Evolutionary conservation across 2,797 vertebrate species (phyloP).

Genomic region (Xyrichtys novacula): DNA sequence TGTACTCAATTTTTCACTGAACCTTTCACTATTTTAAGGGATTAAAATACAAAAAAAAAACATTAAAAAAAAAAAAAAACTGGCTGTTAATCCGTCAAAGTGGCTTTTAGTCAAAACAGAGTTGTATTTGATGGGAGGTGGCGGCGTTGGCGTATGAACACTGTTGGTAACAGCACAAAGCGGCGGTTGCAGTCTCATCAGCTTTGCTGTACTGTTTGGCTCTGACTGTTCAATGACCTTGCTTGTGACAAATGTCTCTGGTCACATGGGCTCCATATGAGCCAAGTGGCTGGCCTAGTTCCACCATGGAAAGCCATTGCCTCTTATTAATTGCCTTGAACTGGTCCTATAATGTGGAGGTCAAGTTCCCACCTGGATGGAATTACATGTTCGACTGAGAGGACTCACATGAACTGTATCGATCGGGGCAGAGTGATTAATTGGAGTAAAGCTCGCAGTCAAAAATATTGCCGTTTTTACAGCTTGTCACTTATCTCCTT

Average conservation of each 20-base stretch:
- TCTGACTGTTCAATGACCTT: slow-evolving; percentile 44
- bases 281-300: slow-evolving; percentile 23
- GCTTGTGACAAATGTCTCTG: slow-evolving; percentile 41
- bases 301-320: slow-evolving; percentile 23
- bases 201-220: slow-evolving; percentile 15
- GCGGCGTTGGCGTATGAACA: slow-evolving; percentile 7
- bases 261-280: slow-evolving; percentile 26
- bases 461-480: too few species aligned
- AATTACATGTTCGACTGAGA: slow-evolving; percentile 16
- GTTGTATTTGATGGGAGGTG: background rate
- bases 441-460: slow-evolving; percentile 27
- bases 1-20: slow-evolving; percentile 17
- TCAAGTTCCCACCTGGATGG: slow-evolving; percentile 32
- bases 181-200: slow-evolving; percentile 23
- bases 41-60: background rate
- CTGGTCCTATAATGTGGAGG: slow-evolving; percentile 41
- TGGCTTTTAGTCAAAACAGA: slow-evolving; percentile 24
- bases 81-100: slow-evolving; percentile 18
- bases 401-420: slow-evolving; percentile 1
- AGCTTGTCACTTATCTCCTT: too few species aligned
- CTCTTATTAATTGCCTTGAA: slow-evolving; percentile 59
- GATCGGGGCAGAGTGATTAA: slow-evolving; percentile 24
- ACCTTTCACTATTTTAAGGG: background rate
- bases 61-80: background rate
- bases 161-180: background rate